Conservation (phyloP, 2,888 invertebrate species). For the Malthinus flaveolus region DNA sequence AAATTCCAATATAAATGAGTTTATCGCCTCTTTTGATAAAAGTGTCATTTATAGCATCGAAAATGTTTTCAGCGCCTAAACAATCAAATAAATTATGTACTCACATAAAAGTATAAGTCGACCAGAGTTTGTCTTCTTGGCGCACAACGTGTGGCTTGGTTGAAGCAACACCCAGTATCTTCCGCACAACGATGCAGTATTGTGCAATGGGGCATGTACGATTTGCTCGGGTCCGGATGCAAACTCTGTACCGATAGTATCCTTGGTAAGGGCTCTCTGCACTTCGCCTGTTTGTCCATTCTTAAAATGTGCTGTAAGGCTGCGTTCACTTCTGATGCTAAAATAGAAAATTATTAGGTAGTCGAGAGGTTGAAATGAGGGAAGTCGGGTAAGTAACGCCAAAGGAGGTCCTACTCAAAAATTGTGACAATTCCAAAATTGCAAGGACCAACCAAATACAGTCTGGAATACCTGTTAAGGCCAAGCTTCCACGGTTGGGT, state of each 20-base stretch:
- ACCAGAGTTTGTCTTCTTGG: slow-evolving; percentile 73
- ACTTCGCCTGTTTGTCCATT: slow-evolving; percentile 59
- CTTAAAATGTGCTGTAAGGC: slow-evolving; percentile 46
- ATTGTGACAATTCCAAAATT: no score
- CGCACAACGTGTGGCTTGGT: slow-evolving; percentile 73
- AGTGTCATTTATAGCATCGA: slow-evolving; percentile 7
- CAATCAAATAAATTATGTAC: slow-evolving; percentile 51
- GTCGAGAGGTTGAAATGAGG: no score
- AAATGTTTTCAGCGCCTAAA: neutral
- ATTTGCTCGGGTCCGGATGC: slow-evolving; percentile 70
- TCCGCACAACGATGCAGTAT: slow-evolving; percentile 84
- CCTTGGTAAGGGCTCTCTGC: slow-evolving; percentile 72
- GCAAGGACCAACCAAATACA: no score
- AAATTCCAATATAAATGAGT: slow-evolving; percentile 10
- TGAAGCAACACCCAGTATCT: slow-evolving; percentile 84
- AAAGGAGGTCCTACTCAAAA: no score
- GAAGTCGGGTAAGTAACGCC: no score
- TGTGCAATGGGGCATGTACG: slow-evolving; percentile 84
- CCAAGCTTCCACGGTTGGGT: no score
- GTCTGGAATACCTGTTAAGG: no score
- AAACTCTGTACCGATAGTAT: slow-evolving; percentile 75
- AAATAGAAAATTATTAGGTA: neutral
- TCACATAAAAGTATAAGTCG: slow-evolving; percentile 80
- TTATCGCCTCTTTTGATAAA: slow-evolving; percentile 11
- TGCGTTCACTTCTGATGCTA: slow-evolving; percentile 41